Percentiles rank a stretch among this genome's conserved stretches.
These are phyloP conservation scores for Ochlodes sylvanus DNA, from an alignment of 2,888 invertebrate genomes.

Conservation along the genomic window DNA sequence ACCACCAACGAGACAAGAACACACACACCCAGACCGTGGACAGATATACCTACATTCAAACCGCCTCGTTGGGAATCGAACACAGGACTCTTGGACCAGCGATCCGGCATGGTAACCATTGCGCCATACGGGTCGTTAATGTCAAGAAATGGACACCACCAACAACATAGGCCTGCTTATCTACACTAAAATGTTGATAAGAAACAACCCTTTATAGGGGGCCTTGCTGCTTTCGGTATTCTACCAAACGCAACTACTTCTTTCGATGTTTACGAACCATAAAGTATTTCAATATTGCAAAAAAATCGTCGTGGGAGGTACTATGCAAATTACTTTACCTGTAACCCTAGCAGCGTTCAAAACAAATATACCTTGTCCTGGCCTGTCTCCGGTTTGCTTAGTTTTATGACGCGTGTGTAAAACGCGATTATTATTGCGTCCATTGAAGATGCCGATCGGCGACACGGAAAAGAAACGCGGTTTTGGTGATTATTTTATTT, in stretches of 20 bases:
- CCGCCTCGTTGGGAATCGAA: too few species aligned
- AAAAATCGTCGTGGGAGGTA: conserved; percentile 78
- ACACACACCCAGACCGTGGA: too few species aligned
- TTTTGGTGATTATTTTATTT: conserved; percentile 26
- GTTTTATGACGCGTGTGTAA: conserved; percentile 81
- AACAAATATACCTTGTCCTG: conserved; percentile 74
- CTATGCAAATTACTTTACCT: conserved; percentile 83
- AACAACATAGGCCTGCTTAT: neutral
- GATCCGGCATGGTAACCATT: too few species aligned
- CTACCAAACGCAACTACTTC: conserved; percentile 28
- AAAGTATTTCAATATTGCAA: conserved; percentile 49
- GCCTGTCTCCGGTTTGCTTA: conserved; percentile 70
- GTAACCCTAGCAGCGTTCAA: conserved; percentile 71
- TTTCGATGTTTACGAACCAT: conserved; percentile 43
- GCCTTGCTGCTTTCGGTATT: conserved; percentile 13
- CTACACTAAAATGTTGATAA: conserved; percentile 1
- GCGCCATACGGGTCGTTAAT: too few species aligned
- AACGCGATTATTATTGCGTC: conserved; percentile 71
- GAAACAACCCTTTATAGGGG: conserved; percentile 8
- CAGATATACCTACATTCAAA: too few species aligned
- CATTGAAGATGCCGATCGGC: conserved; percentile 69
- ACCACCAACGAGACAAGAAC: too few species aligned
- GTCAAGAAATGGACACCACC: neutral
- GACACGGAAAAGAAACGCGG: conserved; percentile 53
- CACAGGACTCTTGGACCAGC: too few species aligned